Evolutionary conservation across 2,113 vertebrate species (phyloP).

Genomic region (Boulengeromyrus knoepffleri): DNA sequence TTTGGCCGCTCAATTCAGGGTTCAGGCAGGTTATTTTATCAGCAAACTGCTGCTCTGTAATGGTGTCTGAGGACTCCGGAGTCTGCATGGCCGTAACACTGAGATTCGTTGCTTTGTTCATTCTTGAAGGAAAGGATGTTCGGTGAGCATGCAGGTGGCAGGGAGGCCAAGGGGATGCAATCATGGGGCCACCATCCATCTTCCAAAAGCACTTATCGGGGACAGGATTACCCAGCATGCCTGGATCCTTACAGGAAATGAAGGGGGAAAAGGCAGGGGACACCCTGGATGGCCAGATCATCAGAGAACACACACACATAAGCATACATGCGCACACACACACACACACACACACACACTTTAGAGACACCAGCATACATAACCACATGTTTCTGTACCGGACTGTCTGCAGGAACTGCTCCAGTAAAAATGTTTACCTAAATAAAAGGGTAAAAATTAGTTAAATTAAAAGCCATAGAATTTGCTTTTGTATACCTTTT

Average conservation of each 20-base stretch:
- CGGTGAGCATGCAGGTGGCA: not conserved
- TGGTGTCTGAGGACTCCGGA: not conserved
- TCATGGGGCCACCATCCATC: not conserved
- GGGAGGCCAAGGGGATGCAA: not conserved
- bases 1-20: not conserved
- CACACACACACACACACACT: not conserved
- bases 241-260: not conserved
- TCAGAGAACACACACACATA: not conserved
- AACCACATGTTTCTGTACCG: not conserved
- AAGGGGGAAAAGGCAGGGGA: not conserved
- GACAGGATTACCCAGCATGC: not conserved
- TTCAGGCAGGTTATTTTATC: not conserved
- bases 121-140: not conserved
- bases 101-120: not conserved
- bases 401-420: not conserved
- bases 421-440: not conserved
- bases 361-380: not conserved
- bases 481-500: not conserved
- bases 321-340: not conserved
- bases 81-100: not conserved
- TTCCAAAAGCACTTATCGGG: not conserved
- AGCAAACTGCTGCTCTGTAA: not conserved
- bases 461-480: not conserved
- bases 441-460: not conserved
- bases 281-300: not conserved